Conservation (phyloP, 1,140 invertebrate genomes). For the Xylocopa sonorina region DNA sequence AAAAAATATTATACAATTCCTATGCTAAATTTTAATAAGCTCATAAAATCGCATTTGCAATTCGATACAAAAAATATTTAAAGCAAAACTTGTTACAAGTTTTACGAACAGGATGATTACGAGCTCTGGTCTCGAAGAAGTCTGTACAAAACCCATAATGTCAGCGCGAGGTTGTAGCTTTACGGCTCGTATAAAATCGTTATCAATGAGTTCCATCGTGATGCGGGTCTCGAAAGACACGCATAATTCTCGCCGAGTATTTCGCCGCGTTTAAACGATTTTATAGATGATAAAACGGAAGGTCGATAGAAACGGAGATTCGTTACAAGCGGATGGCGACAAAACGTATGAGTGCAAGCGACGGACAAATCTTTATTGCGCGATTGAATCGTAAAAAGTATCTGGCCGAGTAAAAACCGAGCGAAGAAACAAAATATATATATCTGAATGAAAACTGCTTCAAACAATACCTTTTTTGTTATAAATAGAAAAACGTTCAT, state of each 20-base stretch:
- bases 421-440: constrained; percentile 13
- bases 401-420: constrained; percentile 10
- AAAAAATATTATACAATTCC: no score
- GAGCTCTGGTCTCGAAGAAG: not conserved
- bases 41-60: no score
- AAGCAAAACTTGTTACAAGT: not conserved
- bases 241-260: not conserved
- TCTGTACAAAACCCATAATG: not conserved
- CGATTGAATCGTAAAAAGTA: constrained; percentile 40
- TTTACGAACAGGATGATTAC: not conserved
- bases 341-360: not conserved
- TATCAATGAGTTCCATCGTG: constrained; percentile 16
- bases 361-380: constrained; percentile 26
- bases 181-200: not conserved
- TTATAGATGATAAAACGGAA: constrained; percentile 14
- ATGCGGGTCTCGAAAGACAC: not conserved
- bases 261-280: not conserved
- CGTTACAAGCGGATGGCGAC: not conserved
- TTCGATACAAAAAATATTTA: no score
- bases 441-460: not conserved
- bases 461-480: no score
- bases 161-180: not conserved
- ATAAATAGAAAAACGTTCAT: no score
- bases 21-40: no score
- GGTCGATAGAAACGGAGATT: not conserved